Evolutionary conservation across 2,113 vertebrate genomes (phyloP), one percentile per base, ranked within the genome.

Genomic region (Saccopteryx bilineata): DNA sequence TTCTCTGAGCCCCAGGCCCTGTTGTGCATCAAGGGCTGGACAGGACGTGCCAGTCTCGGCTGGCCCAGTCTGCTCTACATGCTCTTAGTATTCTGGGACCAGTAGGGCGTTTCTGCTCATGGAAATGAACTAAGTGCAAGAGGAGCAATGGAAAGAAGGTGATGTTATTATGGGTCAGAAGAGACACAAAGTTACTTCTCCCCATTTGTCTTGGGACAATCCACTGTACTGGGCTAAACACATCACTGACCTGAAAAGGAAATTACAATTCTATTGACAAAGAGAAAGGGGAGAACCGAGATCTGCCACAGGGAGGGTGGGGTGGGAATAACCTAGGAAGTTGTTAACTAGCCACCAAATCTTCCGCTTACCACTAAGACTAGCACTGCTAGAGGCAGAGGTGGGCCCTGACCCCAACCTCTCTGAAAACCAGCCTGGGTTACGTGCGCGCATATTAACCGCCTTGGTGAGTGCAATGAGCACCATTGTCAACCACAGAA

Each of bases 211-310:
- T 48, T 79, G 33, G 54, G 46, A 33, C n/a, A 60, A 39, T 56
- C 52, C 69, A 68, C 65, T 79, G 28, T 88, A 61, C 81, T 88
- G n/a, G n/a, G 76, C 33, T 56, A 23, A 95, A 61, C 5, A 24
- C 54, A 82, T 61, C 31, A 90, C 69, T 79, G 56, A 87, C 33
- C 39, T 84, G 14, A 84, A 91, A 90, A 79, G 74, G 24, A 86
- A 75, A 88, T 80, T 65, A 24, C 1, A 56, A 61, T 69, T 82
- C 39, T 75, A 56, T 56, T 61, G 75, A 24, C 61, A 78, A 60
- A 23, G 39, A 88, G 33, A 61, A 88, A 60, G 5, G 5, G 3
- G 10, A 65, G 52, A 84, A n/a, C 31, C 19, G 23, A n/a, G 17
- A 26, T 87, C 61, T 54, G 10, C 54, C 26, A 28, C 14, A 28